These are phyloP conservation scores for Percopsis omiscomaycus DNA, from an alignment of 2,797 vertebrate genomes.

Conservation along the genomic window DNA sequence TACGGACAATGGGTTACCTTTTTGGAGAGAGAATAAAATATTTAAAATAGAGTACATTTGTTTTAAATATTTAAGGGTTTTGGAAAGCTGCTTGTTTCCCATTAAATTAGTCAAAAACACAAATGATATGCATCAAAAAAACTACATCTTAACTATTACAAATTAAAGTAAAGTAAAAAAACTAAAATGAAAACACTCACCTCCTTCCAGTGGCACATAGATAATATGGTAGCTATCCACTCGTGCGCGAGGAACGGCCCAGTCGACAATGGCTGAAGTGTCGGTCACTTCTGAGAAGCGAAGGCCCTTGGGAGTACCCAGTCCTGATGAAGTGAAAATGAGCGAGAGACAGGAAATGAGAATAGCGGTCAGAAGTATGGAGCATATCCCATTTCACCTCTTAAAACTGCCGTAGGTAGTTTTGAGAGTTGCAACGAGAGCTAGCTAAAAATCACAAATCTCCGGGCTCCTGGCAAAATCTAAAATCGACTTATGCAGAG, in stretches of 20 bases:
- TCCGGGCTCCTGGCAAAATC: too few relatives aligned
- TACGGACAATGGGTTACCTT: constrained; percentile 79
- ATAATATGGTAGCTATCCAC: constrained; percentile 87
- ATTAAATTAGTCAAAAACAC: too few relatives aligned
- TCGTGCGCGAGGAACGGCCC: constrained; percentile 74
- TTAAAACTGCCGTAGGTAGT: too few relatives aligned
- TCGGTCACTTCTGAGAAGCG: constrained; percentile 88
- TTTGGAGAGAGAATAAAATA: neutral
- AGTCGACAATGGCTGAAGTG: constrained; percentile 82
- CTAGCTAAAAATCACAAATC: too few relatives aligned
- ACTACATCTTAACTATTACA: too few relatives aligned
- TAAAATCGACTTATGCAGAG: too few relatives aligned
- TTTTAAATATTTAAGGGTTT: neutral
- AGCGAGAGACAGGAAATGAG: constrained; percentile 25
- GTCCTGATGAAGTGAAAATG: constrained; percentile 64
- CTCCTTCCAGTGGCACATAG: constrained; percentile 84
- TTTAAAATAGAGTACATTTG: neutral
- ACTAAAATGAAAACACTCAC: constrained; percentile 59
- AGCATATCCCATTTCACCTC: neutral
- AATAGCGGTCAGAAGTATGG: constrained; percentile 6
- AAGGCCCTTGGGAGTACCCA: constrained; percentile 85
- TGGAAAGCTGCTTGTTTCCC: neutral
- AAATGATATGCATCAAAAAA: too few relatives aligned
- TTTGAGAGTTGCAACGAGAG: too few relatives aligned
- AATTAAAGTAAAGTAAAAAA: neutral